A percentile compares a stretch with the other conserved stretches of the same genome.
phyloP scores from a whole-genome alignment of 2,888 invertebrate species.

The Aspidiotus destructor region DNA sequence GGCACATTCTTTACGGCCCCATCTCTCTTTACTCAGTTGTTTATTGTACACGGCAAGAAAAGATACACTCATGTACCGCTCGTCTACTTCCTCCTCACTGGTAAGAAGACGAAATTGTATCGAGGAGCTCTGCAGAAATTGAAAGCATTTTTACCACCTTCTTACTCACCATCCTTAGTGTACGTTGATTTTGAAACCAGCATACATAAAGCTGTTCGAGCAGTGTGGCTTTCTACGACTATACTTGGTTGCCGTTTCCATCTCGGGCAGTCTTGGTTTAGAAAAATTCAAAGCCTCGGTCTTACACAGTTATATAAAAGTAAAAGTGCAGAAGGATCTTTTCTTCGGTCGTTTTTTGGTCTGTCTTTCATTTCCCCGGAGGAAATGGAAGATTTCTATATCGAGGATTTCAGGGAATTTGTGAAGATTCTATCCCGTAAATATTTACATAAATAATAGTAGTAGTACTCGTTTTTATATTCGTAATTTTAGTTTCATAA shows the following conservation, averaged over 20 bases:
- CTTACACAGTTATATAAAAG: background rate
- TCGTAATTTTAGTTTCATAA: no score
- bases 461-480: background rate
- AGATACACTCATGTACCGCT: no score
- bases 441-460: background rate
- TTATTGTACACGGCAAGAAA: no score
- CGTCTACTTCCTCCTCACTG: no score
- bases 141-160: no score
- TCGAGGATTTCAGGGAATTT: background rate
- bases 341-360: constrained; percentile 8
- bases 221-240: background rate
- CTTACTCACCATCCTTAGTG: no score
- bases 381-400: background rate
- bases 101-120: no score
- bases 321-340: constrained; percentile 7
- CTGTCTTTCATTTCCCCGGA: background rate
- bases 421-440: background rate
- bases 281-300: constrained; percentile 1
- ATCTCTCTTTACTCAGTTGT: no score
- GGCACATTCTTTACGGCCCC: no score
- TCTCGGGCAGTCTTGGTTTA: constrained; percentile 2
- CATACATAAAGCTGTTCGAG: background rate
- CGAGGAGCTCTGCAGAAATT: no score
- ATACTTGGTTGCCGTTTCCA: background rate
- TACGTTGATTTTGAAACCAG: background rate